A percentile compares a stretch with the other conserved stretches of the same genome.
Evolutionary conservation across 2,888 invertebrate species (phyloP).

Genomic region (Cheilosia soror): DNA sequence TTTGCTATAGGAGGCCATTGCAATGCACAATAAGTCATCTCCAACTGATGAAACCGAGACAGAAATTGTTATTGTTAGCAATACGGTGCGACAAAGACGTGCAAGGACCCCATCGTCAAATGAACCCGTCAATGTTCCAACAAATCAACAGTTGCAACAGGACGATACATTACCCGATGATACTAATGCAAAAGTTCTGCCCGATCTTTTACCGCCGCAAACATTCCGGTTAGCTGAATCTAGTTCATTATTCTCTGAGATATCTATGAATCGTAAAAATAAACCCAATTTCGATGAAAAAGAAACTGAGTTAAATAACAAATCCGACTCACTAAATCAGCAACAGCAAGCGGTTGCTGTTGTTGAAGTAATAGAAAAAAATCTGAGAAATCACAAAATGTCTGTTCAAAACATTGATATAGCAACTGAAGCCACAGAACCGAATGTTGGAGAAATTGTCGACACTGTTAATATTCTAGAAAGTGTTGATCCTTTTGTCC

Average conservation of each 20-base stretch:
- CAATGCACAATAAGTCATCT: conserved; percentile 31
- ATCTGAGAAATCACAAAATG: conserved; percentile 88
- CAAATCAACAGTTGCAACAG: conserved; percentile 66
- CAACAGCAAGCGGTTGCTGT: conserved; percentile 82
- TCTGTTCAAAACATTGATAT: conserved; percentile 82
- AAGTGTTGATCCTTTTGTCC: conserved; percentile 85
- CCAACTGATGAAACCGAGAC: conserved; percentile 82
- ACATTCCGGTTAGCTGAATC: conserved; percentile 88
- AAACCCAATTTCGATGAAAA: conserved; percentile 9
- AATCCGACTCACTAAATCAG: conserved; percentile 68
- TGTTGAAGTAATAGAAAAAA: conserved; percentile 89
- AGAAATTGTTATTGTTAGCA: conserved; percentile 86
- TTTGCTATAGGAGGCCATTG: conserved; percentile 62
- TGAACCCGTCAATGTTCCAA: conserved; percentile 72
- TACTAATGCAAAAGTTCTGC: conserved; percentile 81
- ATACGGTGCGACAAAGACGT: conserved; percentile 86
- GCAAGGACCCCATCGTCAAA: conserved; percentile 82
- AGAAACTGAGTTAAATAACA: conserved; percentile 78
- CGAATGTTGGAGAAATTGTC: conserved; percentile 83
- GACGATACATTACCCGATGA: conserved; percentile 76
- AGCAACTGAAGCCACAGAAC: conserved; percentile 70
- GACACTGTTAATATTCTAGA: conserved; percentile 85
- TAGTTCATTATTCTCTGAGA: conserved; percentile 88
- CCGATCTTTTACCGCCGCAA: conserved; percentile 85
- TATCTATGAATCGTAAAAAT: conserved; percentile 84